Evolutionary conservation across 2,797 vertebrate species (phyloP), one percentile per base, ranked within the genome.

Genomic region (Tolypeutes matacus): DNA sequence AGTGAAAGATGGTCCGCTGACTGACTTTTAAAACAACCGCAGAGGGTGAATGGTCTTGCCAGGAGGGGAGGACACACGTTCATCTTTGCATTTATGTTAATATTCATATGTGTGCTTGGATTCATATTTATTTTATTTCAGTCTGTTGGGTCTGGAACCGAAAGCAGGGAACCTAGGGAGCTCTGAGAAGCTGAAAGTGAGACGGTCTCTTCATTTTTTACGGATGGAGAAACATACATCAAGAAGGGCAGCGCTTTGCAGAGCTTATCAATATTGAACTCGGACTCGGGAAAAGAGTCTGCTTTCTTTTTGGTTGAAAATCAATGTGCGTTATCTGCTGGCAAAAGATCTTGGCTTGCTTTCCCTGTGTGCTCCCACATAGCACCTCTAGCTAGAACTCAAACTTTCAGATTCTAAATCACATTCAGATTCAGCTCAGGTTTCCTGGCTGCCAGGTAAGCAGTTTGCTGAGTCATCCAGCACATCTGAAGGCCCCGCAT

Each of bases 261-360:
- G 78, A 86, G 64, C 75, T 89, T 89, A 78, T 93, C 94, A 82
- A 78, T 97, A 56, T 69, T 86, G 91, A 96, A 81, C 73, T 94
- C 69, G 84, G 73, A 93, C 67, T 89, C 15, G 4, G 67, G 56
- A 95, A 94, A 84, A 90, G 15, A 62, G 46, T 53, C 75, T 91
- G 62, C 91, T 81, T 81, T 58, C n/a, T 88, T 36, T 53, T 72
- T 83, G 89, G 70, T 86, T 95, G 93, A 92, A 91, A 95, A 87
- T 87, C 89, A 60, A 17, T 67, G 58, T 64, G 51, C 78, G 87
- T 86, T 88, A 83, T 88, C 73, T 67, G 20, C 75, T 51, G 31
- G 73, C 31, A 73, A 69, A 81, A 84, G 64, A 29, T 21, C 60
- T 64, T 78, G 18, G 3, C 67, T 94, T 5, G 4, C 58, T 17